Percentiles rank a stretch among this genome's conserved stretches.
Conservation (phyloP, 2,113 vertebrate species). For the Triplophysa dalaica region DNA sequence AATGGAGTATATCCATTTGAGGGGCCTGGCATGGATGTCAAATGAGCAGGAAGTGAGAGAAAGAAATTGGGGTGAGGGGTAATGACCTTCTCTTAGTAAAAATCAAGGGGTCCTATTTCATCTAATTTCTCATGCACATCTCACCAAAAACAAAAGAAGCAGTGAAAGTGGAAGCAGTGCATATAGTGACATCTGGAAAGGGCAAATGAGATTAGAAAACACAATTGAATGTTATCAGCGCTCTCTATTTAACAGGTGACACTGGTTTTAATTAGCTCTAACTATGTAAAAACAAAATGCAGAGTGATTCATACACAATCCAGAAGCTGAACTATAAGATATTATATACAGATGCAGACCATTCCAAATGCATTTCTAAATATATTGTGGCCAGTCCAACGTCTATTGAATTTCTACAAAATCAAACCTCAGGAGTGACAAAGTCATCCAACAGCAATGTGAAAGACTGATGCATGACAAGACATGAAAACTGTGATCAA, state of each 20-base stretch:
- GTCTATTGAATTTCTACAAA: too few species aligned
- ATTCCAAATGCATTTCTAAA: too few species aligned
- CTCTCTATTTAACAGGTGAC: constrained; percentile 24
- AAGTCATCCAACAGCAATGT: too few species aligned
- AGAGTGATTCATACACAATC: background rate
- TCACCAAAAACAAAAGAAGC: background rate
- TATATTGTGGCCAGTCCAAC: too few species aligned
- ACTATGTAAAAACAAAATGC: background rate
- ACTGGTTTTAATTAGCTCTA: background rate
- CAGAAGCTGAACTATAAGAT: background rate
- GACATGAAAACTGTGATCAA: too few species aligned
- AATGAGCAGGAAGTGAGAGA: constrained; percentile 26
- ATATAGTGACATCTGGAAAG: constrained; percentile 1
- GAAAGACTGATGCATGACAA: too few species aligned
- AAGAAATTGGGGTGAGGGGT: background rate
- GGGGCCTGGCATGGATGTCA: constrained; percentile 18
- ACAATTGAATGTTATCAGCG: background rate
- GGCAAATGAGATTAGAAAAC: constrained; percentile 15
- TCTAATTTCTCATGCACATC: constrained; percentile 30
- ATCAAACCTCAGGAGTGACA: too few species aligned
- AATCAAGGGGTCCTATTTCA: constrained; percentile 20
- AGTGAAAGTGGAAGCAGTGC: background rate
- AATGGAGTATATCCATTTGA: constrained; percentile 58
- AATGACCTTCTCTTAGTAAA: constrained; percentile 39
- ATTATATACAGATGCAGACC: too few species aligned